Evolutionary conservation across 2,797 vertebrate genomes (phyloP).

Genomic region (Bradypodion ventrale): DNA sequence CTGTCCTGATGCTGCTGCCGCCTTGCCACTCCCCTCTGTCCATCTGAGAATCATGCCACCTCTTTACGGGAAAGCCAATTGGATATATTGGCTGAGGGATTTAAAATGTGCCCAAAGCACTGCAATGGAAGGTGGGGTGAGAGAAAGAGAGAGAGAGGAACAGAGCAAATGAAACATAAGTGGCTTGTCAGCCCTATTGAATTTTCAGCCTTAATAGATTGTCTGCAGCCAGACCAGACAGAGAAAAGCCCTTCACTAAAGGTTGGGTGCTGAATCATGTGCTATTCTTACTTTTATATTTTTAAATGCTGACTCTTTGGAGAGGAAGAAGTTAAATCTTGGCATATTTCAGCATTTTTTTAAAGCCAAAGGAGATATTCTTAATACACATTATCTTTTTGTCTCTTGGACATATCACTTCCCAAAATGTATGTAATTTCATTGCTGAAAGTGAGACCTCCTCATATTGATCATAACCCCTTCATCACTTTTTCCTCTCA

Average conservation of each 20-base stretch:
- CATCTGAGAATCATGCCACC: conserved; percentile 22
- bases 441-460: not conserved
- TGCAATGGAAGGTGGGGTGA: not conserved
- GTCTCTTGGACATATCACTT: not conserved
- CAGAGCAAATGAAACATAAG: not conserved
- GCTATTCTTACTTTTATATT: not conserved
- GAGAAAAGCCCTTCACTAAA: conserved; percentile 16
- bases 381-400: not conserved
- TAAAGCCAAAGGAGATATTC: not conserved
- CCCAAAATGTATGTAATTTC: not conserved
- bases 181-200: conserved; percentile 29
- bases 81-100: conserved; percentile 31
- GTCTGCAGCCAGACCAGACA: conserved; percentile 3
- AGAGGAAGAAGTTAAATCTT: not conserved
- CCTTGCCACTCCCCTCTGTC: not conserved
- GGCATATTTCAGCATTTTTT: not conserved
- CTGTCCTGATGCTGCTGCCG: not conserved
- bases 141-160: not conserved
- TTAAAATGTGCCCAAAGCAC: conserved; percentile 31
- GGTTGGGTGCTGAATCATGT: conserved; percentile 19
- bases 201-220: conserved; percentile 36
- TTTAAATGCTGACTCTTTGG: not conserved
- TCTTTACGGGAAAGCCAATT: conserved; percentile 20
- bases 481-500: not conserved
- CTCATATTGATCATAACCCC: not conserved